Percentiles rank a stretch among this genome's conserved stretches.
Conservation (phyloP, 2,797 vertebrate genomes). For the Enteromius treurensis region DNA sequence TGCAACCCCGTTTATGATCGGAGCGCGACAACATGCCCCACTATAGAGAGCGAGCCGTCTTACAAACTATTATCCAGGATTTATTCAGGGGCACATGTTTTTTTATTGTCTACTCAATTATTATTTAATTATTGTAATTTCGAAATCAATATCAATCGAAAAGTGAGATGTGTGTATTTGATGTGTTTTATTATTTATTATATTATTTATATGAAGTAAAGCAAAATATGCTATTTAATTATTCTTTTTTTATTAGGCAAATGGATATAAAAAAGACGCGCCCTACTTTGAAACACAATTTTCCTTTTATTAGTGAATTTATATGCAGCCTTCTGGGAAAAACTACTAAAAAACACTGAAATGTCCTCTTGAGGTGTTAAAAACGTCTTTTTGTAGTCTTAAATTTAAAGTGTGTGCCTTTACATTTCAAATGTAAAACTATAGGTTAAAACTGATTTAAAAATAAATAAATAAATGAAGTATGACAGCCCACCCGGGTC, state of each 20-base stretch:
- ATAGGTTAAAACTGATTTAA: no score
- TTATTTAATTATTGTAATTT: neutral
- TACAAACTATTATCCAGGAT: neutral
- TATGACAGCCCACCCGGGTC: neutral
- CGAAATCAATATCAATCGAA: neutral
- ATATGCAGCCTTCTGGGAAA: no score
- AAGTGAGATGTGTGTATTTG: neutral
- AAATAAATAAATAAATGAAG: neutral
- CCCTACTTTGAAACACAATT: neutral
- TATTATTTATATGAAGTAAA: neutral
- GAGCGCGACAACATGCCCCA: neutral
- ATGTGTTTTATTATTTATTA: neutral
- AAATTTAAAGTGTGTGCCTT: no score
- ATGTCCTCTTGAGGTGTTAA: neutral
- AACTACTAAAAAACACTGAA: no score
- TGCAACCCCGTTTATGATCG: neutral
- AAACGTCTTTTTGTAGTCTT: no score
- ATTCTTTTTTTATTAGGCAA: neutral
- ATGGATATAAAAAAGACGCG: neutral
- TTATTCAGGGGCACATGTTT: neutral
- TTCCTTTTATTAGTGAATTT: no score
- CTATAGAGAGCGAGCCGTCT: no score
- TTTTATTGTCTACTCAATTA: neutral
- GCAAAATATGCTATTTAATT: neutral
- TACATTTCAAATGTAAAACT: no score